A percentile compares a stretch with the other conserved stretches of the same genome.
phyloP scores from a whole-genome alignment of 92 coral and sea anemone species.

The Epizoanthus stellaris region DNA sequence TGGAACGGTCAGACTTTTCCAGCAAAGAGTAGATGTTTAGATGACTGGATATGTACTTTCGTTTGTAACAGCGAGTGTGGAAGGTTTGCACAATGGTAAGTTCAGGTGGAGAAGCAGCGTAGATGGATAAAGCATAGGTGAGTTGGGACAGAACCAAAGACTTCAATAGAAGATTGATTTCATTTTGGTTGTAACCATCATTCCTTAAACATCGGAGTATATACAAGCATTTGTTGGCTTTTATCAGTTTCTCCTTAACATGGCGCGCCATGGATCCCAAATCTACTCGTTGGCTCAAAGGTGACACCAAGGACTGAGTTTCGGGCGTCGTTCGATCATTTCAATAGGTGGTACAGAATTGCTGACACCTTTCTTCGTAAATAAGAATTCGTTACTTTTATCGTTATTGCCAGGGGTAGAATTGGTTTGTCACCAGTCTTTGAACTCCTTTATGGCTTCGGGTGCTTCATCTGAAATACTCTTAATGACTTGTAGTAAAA shows the following conservation, averaged over 20 bases:
- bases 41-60: neutral
- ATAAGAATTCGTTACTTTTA: neutral
- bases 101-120: conserved; percentile 3
- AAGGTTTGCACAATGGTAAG: neutral
- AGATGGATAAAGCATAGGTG: neutral
- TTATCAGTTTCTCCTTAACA: neutral
- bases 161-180: neutral
- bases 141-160: neutral
- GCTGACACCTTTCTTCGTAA: neutral
- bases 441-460: no score
- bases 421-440: no score
- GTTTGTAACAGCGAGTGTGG: conserved; percentile 2
- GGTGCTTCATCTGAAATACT: no score
- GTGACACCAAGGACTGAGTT: neutral
- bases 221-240: neutral
- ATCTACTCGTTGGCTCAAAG: neutral
- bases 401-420: neutral
- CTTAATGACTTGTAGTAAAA: no score
- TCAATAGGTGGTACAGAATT: neutral
- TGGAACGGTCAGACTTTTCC: neutral
- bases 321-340: neutral
- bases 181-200: neutral
- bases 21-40: neutral
- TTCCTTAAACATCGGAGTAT: neutral
- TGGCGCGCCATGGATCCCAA: neutral